A percentile compares a stretch with the other conserved stretches of the same genome.
phyloP scores from a whole-genome alignment of 2,888 invertebrate genomes.

The Melieria omissa region DNA sequence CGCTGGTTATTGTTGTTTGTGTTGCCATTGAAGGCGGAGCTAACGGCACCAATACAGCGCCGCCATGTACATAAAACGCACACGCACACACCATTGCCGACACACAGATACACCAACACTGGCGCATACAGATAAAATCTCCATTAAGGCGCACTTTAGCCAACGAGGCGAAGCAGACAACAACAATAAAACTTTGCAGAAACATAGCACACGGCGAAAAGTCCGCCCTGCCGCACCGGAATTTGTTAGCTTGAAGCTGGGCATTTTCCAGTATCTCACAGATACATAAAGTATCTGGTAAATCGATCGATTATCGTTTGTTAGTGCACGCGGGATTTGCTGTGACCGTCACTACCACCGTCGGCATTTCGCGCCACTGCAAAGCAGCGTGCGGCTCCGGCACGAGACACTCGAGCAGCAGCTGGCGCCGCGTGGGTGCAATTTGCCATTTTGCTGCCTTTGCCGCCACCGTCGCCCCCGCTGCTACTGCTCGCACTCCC shows the following conservation, averaged over 20 bases:
- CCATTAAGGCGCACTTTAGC: neutral
- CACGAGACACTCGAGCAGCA: neutral
- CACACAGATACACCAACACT: neutral
- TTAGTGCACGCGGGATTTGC: neutral
- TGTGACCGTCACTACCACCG: neutral
- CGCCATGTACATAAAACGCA: too few relatives aligned
- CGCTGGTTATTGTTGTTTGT: too few relatives aligned
- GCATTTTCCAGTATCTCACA: constrained; percentile 20
- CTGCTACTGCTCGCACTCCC: too few relatives aligned
- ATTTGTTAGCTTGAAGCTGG: neutral
- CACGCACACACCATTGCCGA: too few relatives aligned
- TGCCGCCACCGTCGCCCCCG: too few relatives aligned
- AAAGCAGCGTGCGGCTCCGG: neutral
- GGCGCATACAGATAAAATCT: constrained; percentile 18
- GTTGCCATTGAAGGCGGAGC: too few relatives aligned
- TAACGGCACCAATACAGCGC: too few relatives aligned
- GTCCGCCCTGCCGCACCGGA: neutral
- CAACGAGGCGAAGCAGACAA: too few relatives aligned
- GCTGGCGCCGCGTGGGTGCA: constrained; percentile 26
- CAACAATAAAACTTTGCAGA: too few relatives aligned
- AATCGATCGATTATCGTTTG: constrained; percentile 6
- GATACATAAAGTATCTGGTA: constrained; percentile 26
- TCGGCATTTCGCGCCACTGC: neutral
- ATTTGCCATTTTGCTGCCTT: neutral
- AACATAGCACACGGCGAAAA: constrained; percentile 7